Evolutionary conservation across 2,888 invertebrate species (phyloP).

Genomic region (Nephrotoma guestfalica): DNA sequence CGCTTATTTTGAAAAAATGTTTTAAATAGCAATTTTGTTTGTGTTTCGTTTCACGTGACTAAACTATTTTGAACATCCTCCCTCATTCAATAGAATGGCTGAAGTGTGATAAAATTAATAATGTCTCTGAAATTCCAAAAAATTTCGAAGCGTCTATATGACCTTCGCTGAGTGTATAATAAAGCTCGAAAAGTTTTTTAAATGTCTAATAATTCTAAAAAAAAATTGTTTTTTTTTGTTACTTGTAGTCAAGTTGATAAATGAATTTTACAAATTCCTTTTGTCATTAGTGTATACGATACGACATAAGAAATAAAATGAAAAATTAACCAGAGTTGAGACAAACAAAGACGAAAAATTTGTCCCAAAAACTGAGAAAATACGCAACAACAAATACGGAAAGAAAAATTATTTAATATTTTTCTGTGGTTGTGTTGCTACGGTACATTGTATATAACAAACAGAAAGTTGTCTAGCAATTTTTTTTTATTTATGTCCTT

Average conservation of each 20-base stretch:
- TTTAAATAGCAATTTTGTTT: no score
- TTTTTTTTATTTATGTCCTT: not conserved
- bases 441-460: not conserved
- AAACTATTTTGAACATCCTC: no score
- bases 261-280: not conserved
- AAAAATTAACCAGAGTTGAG: not conserved
- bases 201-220: not conserved
- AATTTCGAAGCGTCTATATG: no score
- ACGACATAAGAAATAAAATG: not conserved
- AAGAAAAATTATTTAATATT: not conserved
- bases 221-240: not conserved
- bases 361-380: not conserved
- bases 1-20: no score
- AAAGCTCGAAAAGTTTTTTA: not conserved
- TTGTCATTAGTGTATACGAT: not conserved
- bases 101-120: no score
- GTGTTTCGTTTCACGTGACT: no score
- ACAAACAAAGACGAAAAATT: not conserved
- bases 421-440: not conserved
- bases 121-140: no score
- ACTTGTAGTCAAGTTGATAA: not conserved
- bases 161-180: not conserved
- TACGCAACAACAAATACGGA: not conserved
- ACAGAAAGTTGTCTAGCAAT: not conserved
- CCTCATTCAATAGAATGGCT: no score